phyloP scores from a whole-genome alignment of 2,797 vertebrate species.

The Antennarius maculatus region DNA sequence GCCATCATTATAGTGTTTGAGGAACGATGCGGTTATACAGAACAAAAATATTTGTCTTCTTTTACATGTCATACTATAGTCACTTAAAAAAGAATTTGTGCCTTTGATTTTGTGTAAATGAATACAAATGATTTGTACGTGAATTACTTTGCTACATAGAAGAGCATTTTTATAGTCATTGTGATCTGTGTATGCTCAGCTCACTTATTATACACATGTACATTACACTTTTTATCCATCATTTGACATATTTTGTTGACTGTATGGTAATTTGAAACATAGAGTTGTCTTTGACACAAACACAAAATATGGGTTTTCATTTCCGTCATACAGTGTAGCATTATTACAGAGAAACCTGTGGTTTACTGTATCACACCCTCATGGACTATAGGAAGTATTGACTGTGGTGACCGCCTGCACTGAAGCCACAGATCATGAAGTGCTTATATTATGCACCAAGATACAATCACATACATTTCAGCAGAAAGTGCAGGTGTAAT shows the following conservation, averaged over 20 bases:
- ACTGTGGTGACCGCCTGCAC: not conserved
- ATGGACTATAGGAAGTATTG: slow-evolving; percentile 2
- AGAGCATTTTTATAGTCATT: not conserved
- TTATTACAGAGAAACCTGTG: slow-evolving; percentile 23
- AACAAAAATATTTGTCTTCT: too few relatives aligned
- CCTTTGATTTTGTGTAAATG: not conserved
- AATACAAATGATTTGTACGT: not conserved
- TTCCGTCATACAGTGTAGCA: slow-evolving; percentile 19
- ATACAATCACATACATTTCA: slow-evolving; percentile 14
- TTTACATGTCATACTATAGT: too few relatives aligned
- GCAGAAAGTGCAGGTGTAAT: slow-evolving; percentile 18
- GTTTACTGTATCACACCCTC: not conserved
- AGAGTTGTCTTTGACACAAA: not conserved
- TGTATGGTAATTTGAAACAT: not conserved
- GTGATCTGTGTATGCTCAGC: too few relatives aligned
- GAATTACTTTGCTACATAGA: not conserved
- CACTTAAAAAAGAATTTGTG: not conserved
- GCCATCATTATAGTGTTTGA: too few relatives aligned
- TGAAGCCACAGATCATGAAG: slow-evolving; percentile 58
- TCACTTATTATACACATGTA: too few relatives aligned
- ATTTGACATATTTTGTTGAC: not conserved
- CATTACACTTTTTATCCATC: not conserved
- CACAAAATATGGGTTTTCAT: slow-evolving; percentile 26
- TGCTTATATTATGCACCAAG: not conserved
- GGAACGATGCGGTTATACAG: too few relatives aligned